These are phyloP conservation scores for Scotopteryx bipunctaria DNA, from an alignment of 2,888 invertebrate genomes.

Conservation along the genomic window DNA sequence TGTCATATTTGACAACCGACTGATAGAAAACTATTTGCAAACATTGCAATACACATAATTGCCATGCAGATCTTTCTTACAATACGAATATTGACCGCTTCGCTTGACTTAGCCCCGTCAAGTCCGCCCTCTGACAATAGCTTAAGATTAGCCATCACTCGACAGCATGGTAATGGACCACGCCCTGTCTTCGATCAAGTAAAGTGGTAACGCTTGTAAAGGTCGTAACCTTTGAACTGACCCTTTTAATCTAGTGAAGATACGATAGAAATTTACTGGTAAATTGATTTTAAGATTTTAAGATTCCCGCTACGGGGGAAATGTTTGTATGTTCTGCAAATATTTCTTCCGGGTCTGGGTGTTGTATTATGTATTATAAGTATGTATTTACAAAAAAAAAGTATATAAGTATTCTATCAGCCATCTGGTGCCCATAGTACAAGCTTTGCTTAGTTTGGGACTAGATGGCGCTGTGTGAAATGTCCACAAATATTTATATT, in stretches of 20 bases:
- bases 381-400: too few relatives aligned
- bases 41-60: not conserved
- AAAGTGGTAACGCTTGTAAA: slow-evolving; percentile 42
- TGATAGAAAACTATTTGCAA: slow-evolving; percentile 5
- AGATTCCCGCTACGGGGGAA: too few relatives aligned
- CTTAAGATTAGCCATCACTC: slow-evolving; percentile 31
- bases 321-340: too few relatives aligned
- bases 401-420: too few relatives aligned
- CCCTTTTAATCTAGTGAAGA: slow-evolving; percentile 6
- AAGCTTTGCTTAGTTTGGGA: too few relatives aligned
- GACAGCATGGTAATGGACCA: slow-evolving; percentile 33
- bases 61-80: too few relatives aligned
- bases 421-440: too few relatives aligned
- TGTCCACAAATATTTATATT: too few relatives aligned
- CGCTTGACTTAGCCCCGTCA: not conserved
- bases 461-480: too few relatives aligned
- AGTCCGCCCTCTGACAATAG: slow-evolving; percentile 24
- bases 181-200: slow-evolving; percentile 33
- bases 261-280: not conserved
- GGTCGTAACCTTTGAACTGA: slow-evolving; percentile 36
- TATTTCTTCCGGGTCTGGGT: not conserved
- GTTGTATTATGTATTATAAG: too few relatives aligned
- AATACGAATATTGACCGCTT: slow-evolving; percentile 12
- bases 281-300: not conserved
- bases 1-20: too few relatives aligned